These are phyloP conservation scores for Canis aureus DNA, from an alignment of 2,113 vertebrate species.

Conservation along the genomic window DNA sequence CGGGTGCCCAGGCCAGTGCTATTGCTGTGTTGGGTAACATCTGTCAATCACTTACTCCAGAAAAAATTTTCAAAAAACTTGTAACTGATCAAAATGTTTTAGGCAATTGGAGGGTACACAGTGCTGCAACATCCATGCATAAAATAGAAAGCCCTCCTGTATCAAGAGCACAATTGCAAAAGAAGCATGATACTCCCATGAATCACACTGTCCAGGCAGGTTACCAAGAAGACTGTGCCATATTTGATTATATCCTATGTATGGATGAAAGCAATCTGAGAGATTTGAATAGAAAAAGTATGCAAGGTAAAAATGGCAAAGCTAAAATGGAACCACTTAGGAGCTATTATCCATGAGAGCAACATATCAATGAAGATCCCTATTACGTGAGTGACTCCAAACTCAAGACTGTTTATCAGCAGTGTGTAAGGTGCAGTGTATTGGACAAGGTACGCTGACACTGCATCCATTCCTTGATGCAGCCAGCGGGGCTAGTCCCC, in stretches of 20 bases:
- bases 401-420: slow-evolving; percentile 93
- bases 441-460: slow-evolving; percentile 86
- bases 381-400: slow-evolving; percentile 93
- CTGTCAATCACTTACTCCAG: neutral
- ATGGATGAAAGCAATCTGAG: slow-evolving; percentile 98
- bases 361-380: slow-evolving; percentile 93
- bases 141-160: neutral
- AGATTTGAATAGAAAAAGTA: slow-evolving; percentile 93
- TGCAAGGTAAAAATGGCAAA: slow-evolving; percentile 88
- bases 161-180: neutral
- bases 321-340: slow-evolving; percentile 94
- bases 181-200: neutral
- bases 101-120: neutral
- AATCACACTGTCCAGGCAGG: slow-evolving; percentile 80
- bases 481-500: neutral
- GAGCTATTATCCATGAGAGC: slow-evolving; percentile 92
- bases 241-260: slow-evolving; percentile 95
- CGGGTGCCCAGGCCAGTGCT: slow-evolving; percentile 88
- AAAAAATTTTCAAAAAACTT: neutral
- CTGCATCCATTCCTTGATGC: neutral
- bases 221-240: slow-evolving; percentile 94
- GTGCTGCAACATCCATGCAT: neutral
- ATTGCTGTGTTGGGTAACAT: slow-evolving; percentile 94
- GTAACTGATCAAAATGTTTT: neutral
- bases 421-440: slow-evolving; percentile 91